Evolutionary conservation across 2,113 vertebrate species (phyloP), one percentile per base, ranked within the genome.

Genomic region (Pelobates fuscus): DNA sequence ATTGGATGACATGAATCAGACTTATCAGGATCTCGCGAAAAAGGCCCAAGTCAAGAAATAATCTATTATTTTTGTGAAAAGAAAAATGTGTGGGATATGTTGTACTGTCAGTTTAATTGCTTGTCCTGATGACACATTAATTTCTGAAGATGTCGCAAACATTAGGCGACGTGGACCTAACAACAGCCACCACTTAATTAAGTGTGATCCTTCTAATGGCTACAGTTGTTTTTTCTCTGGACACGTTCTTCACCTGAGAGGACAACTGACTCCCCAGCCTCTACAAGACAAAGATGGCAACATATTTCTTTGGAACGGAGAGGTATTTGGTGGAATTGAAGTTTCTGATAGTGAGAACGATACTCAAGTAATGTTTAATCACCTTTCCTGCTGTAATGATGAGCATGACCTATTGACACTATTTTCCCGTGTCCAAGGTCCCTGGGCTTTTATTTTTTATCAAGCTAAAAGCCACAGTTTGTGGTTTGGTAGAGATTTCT

Each of bases 401-500:
- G 82, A 94, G n/a, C 80, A 84, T 2, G 91, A 94, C 21, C 66
- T 96, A 61, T 26, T 96, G 24, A 84, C 89, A 0, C 75, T 95
- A 2, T 86, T 98, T 24, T 92, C 94, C 20, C 15, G 81, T 0
- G 44, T 98, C 3, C 89, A 15, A 2, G 97, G 97, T 5, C 97
- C 97, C 0, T 98, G 97, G 96, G 91, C 89, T 30, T 94, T 98
- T 44, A 87, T 96, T 80, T 98, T 95, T 85, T 96, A 96, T 70
- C 93, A 97, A 70, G 92, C 90, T 60, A 82, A 83, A 10, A 83
- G 46, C 29, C 89, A 93, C 52, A 87, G 73, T 71, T 88, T 99
- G 2, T 99, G 97, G 97, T 98, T 99, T 81, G 97, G 97, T 26
- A 90, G 96, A 78, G 97, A 99, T 81, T 95, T 92, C 82, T 95